Base-by-base conservation (phyloP, 1,140 invertebrate species). In the Leptopilina clavipes region DNA sequence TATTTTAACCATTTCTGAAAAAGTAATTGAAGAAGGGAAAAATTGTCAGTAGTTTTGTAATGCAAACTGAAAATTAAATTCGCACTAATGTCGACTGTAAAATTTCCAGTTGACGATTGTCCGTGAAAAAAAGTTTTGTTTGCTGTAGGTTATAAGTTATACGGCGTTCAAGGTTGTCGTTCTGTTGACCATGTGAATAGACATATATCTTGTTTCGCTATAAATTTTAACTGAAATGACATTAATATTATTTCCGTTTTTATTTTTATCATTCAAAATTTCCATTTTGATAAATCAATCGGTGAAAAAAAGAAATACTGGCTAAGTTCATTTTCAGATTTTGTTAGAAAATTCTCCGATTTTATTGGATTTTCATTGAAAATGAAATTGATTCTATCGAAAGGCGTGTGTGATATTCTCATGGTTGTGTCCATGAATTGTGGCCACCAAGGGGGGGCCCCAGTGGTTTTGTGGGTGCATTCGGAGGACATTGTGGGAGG, bases 361-460 rank as follows among this genome's bases (percentile, higher is more conserved):
- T n/a, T n/a, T n/a, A n/a, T n/a, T n/a, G n/a, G n/a, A n/a, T n/a
- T n/a, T n/a, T n/a, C n/a, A n/a, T n/a, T n/a, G n/a, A n/a, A n/a
- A n/a, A n/a, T n/a, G n/a, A n/a, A n/a, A n/a, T n/a, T n/a, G n/a
- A n/a, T n/a, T n/a, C n/a, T n/a, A n/a, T n/a, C n/a, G n/a, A n/a
- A n/a, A n/a, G n/a, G n/a, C n/a, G n/a, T n/a, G n/a, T n/a, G n/a
- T n/a, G n/a, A n/a, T n/a, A 31, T 79, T 75, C 22, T 70, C 72
- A 54, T 82, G 74, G n/a, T 18, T 8, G 40, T 12, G 74, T 81
- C 71, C 73, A 45, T 75, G n/a, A n/a, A n/a, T n/a, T n/a, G 18
- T 10, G 70, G 70, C 48, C 12, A 12, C 45, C 76, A 40, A 48
- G 12, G 12, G 45, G 12, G 45, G 12, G n/a, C 12, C 5, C 45